These are phyloP conservation scores for Myotis findleyi DNA, from an alignment of 2,797 vertebrate genomes.

Conservation along the genomic window DNA sequence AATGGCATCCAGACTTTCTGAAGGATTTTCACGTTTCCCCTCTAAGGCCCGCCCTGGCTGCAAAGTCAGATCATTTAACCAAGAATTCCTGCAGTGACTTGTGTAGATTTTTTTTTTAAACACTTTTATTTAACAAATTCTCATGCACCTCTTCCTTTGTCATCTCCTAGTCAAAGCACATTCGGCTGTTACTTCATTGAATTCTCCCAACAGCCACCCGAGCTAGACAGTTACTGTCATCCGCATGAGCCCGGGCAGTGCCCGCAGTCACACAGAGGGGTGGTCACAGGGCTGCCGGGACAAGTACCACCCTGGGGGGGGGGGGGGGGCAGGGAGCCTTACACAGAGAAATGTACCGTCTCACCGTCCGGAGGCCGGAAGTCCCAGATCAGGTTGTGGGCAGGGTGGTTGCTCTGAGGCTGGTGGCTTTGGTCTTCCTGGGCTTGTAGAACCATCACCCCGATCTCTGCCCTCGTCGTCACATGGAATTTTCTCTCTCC, in stretches of 20 bases:
- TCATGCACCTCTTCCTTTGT: not conserved
- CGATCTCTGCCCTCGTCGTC: not conserved
- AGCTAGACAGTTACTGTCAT: too few species aligned
- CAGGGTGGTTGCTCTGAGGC: too few species aligned
- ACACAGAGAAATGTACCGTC: too few species aligned
- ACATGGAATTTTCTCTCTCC: not conserved
- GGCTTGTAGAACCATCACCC: too few species aligned
- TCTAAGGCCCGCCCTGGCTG: constrained; percentile 79
- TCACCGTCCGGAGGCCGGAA: not conserved
- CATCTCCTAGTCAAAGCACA: not conserved
- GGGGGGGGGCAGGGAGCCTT: not conserved
- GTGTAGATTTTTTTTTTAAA: not conserved
- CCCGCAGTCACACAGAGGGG: not conserved
- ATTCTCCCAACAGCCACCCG: not conserved
- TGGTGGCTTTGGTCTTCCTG: not conserved
- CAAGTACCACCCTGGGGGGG: not conserved
- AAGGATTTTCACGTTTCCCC: constrained; percentile 83
- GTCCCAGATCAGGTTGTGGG: not conserved
- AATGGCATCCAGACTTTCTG: constrained; percentile 82
- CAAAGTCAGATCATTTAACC: constrained; percentile 70
- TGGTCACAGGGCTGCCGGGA: not conserved
- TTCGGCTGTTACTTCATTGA: not conserved
- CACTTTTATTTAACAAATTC: not conserved
- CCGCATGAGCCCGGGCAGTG: accelerated
- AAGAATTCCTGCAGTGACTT: not conserved